Conservation (phyloP, 2,113 vertebrate genomes). For the Hemicordylus capensis region DNA sequence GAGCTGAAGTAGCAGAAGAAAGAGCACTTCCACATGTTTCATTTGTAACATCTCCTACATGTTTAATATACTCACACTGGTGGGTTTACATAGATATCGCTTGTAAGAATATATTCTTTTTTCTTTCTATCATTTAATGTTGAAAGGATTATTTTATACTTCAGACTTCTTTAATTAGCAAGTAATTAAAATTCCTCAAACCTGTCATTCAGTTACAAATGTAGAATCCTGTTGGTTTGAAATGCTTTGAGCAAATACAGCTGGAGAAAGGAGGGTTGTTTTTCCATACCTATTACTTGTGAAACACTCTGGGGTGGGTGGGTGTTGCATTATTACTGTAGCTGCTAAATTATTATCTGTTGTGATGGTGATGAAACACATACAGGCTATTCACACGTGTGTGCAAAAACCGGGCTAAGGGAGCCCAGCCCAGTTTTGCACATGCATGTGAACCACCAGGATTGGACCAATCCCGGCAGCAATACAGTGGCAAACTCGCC, state of each 20-base stretch:
- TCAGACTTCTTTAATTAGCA: not conserved
- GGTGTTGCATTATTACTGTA: not conserved
- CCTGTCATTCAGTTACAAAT: not conserved
- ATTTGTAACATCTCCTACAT: not conserved
- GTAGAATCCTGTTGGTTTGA: not conserved
- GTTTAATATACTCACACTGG: not conserved
- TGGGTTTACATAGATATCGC: not conserved
- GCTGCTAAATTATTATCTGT: constrained; percentile 2
- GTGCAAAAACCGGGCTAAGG: too few species aligned
- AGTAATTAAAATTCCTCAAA: not conserved
- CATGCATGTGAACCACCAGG: too few species aligned
- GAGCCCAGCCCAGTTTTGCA: too few species aligned
- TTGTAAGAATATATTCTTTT: not conserved
- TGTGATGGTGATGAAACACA: not conserved
- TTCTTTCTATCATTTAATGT: not conserved
- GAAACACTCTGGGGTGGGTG: not conserved
- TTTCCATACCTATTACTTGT: not conserved
- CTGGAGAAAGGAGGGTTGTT: not conserved
- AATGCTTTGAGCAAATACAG: not conserved
- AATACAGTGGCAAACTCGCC: too few species aligned
- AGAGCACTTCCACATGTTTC: not conserved
- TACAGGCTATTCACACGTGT: too few species aligned
- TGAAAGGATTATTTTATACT: not conserved
- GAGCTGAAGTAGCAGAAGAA: not conserved
- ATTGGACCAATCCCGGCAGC: too few species aligned